Percentiles rank a stretch among this genome's conserved stretches.
phyloP scores from a whole-genome alignment of 2,888 invertebrate genomes.

The Lepidonotus clava region DNA sequence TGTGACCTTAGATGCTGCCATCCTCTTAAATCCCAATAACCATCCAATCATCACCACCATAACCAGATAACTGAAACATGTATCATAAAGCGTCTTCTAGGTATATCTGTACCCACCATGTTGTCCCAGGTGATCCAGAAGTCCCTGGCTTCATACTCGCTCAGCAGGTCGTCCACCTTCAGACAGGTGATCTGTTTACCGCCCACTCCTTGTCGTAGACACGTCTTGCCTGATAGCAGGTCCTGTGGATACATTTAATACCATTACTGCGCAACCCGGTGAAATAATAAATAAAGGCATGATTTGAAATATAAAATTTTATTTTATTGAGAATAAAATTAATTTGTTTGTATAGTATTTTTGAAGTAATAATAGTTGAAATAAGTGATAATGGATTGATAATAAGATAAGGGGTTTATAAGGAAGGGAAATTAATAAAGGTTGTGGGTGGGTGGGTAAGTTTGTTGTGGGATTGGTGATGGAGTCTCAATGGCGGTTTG shows the following conservation, averaged over 20 bases:
- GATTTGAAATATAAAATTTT: no score
- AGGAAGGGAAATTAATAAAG: not conserved
- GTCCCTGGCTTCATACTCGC: not conserved
- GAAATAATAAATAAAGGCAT: no score
- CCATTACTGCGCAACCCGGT: no score
- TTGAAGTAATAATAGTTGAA: not conserved
- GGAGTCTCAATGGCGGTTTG: no score
- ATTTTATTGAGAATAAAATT: not conserved
- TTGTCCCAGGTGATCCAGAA: not conserved
- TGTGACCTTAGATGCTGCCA: not conserved
- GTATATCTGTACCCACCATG: not conserved
- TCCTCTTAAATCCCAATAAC: not conserved
- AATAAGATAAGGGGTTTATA: not conserved
- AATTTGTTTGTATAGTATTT: not conserved
- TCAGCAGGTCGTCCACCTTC: not conserved
- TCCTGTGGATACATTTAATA: no score
- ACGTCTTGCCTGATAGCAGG: not conserved
- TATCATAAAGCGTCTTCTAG: not conserved
- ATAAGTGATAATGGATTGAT: not conserved
- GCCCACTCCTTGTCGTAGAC: not conserved
- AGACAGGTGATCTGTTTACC: not conserved
- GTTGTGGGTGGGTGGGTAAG: no score
- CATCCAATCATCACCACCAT: no score
- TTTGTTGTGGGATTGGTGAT: no score
- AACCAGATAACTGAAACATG: not conserved